Conservation (phyloP, 2,797 vertebrate species). For the Anabas testudineus region DNA sequence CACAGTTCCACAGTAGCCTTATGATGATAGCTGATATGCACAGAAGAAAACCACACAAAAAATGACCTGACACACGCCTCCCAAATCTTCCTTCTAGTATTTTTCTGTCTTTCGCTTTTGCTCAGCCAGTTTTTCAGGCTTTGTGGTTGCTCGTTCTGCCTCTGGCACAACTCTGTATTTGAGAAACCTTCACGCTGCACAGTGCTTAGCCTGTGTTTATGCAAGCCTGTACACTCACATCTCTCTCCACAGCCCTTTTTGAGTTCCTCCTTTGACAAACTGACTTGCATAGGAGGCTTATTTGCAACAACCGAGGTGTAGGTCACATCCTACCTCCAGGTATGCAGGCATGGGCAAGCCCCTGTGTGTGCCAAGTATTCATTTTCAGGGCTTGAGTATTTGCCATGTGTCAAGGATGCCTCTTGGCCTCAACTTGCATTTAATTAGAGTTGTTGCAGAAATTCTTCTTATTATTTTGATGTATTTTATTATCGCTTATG, state of each 20-base stretch:
- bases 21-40: slow-evolving; percentile 10
- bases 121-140: slow-evolving; percentile 82
- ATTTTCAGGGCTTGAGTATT: slow-evolving; percentile 34
- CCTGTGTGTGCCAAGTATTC: slow-evolving; percentile 43
- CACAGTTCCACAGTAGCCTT: slow-evolving; percentile 15
- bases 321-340: slow-evolving; percentile 55
- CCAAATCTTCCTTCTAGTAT: background rate
- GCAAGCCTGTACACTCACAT: slow-evolving; percentile 53
- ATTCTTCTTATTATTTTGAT: slow-evolving; percentile 17
- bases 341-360: slow-evolving; percentile 60
- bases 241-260: slow-evolving; percentile 31
- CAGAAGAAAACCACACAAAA: background rate
- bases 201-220: slow-evolving; percentile 70
- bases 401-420: slow-evolving; percentile 28
- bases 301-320: slow-evolving; percentile 54
- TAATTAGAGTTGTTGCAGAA: background rate
- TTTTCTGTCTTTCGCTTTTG: slow-evolving; percentile 31
- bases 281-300: slow-evolving; percentile 62
- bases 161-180: slow-evolving; percentile 68
- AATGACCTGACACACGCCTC: slow-evolving; percentile 12
- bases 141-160: slow-evolving; percentile 54
- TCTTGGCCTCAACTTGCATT: slow-evolving; percentile 8
- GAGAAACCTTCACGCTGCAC: slow-evolving; percentile 63
- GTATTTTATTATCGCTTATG: background rate
- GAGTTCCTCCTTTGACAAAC: slow-evolving; percentile 78